Percentiles rank a stretch among this genome's conserved stretches.
Evolutionary conservation across 1,140 invertebrate species (phyloP).

Genomic region (Drosophila navojoa): DNA sequence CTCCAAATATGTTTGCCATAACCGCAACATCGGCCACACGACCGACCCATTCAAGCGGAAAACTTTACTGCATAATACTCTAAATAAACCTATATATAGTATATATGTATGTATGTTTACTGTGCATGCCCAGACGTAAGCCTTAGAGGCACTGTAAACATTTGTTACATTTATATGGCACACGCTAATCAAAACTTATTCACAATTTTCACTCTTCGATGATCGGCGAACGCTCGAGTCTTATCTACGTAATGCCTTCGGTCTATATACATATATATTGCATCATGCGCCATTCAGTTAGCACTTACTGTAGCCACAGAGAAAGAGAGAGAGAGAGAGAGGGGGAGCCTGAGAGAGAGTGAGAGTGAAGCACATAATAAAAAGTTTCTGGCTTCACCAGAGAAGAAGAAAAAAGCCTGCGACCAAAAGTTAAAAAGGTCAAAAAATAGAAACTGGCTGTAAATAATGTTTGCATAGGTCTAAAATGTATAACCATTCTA

Average conservation of each 20-base stretch:
- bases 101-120: background rate
- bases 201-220: constrained; percentile 15
- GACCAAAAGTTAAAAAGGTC: background rate
- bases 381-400: background rate
- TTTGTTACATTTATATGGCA: constrained; percentile 43
- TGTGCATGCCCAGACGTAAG: constrained; percentile 5
- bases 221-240: constrained; percentile 16
- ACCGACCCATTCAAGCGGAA: constrained; percentile 54
- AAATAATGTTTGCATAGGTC: background rate
- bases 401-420: background rate
- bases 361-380: background rate
- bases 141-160: constrained; percentile 28
- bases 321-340: constrained; percentile 2
- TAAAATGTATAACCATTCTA: background rate
- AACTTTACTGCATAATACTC: constrained; percentile 56
- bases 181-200: constrained; percentile 36
- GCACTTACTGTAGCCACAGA: background rate
- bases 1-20: constrained; percentile 44
- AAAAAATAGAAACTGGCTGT: background rate
- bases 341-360: background rate
- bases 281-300: background rate
- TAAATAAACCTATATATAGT: constrained; percentile 20
- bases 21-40: constrained; percentile 18
- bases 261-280: background rate
- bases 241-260: constrained; percentile 1